Conservation (phyloP, 2,797 vertebrate species). For the Notoglanidium macrostoma region DNA sequence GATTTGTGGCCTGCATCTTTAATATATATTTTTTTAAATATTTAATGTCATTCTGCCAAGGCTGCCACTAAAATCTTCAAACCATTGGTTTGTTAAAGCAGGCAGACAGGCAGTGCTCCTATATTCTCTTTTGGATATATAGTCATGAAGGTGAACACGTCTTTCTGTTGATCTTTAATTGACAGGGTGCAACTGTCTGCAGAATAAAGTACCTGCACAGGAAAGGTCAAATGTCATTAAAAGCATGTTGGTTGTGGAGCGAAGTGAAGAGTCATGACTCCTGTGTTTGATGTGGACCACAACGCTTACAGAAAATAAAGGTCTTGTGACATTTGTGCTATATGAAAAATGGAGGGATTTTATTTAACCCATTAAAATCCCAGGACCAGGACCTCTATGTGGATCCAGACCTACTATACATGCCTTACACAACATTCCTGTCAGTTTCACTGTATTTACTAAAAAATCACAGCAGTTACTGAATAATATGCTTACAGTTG, state of each 20-base stretch:
- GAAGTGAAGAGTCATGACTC: slow-evolving; percentile 23
- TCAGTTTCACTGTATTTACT: neutral
- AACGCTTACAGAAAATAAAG: slow-evolving; percentile 33
- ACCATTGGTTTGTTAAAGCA: neutral
- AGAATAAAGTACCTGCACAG: slow-evolving; percentile 2
- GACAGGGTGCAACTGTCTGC: slow-evolving; percentile 32
- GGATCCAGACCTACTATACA: neutral
- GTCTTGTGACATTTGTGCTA: slow-evolving; percentile 22
- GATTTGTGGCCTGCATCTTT: neutral
- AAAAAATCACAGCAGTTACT: neutral
- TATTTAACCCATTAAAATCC: slow-evolving; percentile 9
- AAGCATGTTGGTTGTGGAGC: slow-evolving; percentile 42
- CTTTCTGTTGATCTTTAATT: slow-evolving; percentile 34
- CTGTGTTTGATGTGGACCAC: slow-evolving; percentile 21
- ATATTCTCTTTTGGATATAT: slow-evolving; percentile 8
- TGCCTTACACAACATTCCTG: neutral
- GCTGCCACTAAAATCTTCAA: neutral
- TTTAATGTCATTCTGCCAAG: neutral
- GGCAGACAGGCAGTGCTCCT: neutral
- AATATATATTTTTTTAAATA: neutral
- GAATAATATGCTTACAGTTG: neutral
- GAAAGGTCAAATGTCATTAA: slow-evolving; percentile 53
- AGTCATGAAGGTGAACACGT: slow-evolving; percentile 19
- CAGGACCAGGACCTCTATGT: neutral
- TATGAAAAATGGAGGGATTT: slow-evolving; percentile 24